Evolutionary conservation across 2,888 invertebrate genomes (phyloP).

Genomic region (Agrotis ipsilon): DNA sequence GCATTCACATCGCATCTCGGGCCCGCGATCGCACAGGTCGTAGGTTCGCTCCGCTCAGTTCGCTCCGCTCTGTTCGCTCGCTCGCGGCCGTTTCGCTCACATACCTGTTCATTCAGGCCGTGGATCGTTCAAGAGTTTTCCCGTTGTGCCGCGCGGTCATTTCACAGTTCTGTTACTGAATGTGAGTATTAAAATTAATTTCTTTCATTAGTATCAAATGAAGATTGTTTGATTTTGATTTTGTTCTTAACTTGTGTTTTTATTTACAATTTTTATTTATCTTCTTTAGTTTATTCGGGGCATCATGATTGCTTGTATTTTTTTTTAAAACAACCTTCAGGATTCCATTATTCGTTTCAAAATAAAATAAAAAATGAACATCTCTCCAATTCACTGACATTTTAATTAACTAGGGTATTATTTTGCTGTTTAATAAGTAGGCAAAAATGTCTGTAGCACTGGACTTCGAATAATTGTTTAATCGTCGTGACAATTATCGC

Average conservation of each 20-base stretch:
- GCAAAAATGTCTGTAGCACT: not conserved
- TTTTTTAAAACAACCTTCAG: too few relatives aligned
- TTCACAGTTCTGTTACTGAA: constrained; percentile 11
- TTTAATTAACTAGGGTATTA: constrained; percentile 1
- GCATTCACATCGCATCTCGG: constrained; percentile 51
- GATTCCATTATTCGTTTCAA: not conserved
- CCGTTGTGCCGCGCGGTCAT: constrained; percentile 2
- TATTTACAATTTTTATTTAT: not conserved
- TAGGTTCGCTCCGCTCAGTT: constrained; percentile 13
- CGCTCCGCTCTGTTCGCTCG: constrained; percentile 1
- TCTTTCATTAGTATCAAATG: not conserved
- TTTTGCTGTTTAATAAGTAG: constrained; percentile 6
- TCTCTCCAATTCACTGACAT: not conserved
- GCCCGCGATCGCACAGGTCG: constrained; percentile 17
- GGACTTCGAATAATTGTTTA: constrained; percentile 10
- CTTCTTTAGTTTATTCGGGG: not conserved
- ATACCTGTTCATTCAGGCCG: constrained; percentile 40
- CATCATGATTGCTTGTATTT: not conserved
- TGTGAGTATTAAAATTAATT: constrained; percentile 31
- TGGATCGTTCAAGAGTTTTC: constrained; percentile 26
- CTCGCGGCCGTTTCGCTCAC: not conserved
- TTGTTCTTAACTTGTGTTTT: not conserved
- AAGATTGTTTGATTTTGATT: not conserved
- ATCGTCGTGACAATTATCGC: not conserved
- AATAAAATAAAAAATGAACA: not conserved